These are phyloP conservation scores for Spilosoma lubricipeda DNA, from an alignment of 2,888 invertebrate genomes.

Conservation along the genomic window DNA sequence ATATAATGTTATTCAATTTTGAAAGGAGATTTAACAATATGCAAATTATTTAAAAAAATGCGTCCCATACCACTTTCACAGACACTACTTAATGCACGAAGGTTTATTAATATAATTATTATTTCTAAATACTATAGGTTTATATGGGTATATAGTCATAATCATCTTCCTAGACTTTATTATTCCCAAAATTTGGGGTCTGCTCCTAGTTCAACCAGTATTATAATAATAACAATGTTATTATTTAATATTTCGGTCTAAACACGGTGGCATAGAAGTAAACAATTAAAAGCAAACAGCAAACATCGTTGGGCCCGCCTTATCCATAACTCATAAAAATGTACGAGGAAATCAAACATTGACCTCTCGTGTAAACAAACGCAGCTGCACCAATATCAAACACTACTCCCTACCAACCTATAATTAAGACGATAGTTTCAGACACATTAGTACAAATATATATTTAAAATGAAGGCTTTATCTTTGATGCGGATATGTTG, in stretches of 20 bases:
- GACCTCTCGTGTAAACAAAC: constrained; percentile 68
- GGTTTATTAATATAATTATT: neutral
- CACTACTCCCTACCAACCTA: constrained; percentile 2
- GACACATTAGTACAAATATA: neutral
- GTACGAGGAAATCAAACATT: constrained; percentile 74
- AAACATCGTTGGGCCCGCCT: constrained; percentile 75
- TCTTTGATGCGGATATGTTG: neutral
- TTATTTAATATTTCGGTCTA: neutral
- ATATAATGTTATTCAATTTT: too few species aligned
- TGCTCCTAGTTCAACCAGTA: too few species aligned
- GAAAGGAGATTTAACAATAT: too few species aligned
- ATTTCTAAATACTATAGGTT: neutral
- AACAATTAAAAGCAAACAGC: constrained; percentile 70
- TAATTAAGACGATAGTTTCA: constrained; percentile 16
- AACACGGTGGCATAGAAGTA: constrained; percentile 39
- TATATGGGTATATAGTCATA: neutral
- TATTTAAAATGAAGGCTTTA: neutral
- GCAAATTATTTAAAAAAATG: too few species aligned
- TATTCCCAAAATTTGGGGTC: too few species aligned
- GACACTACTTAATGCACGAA: neutral
- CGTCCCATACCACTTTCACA: neutral
- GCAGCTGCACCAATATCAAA: constrained; percentile 36
- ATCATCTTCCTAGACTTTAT: too few species aligned
- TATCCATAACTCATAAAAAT: constrained; percentile 84
- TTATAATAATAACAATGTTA: neutral